Percentiles rank a stretch among this genome's conserved stretches.
These are phyloP conservation scores for Rhinophrynus dorsalis DNA, from an alignment of 2,797 vertebrate genomes.

Conservation along the genomic window DNA sequence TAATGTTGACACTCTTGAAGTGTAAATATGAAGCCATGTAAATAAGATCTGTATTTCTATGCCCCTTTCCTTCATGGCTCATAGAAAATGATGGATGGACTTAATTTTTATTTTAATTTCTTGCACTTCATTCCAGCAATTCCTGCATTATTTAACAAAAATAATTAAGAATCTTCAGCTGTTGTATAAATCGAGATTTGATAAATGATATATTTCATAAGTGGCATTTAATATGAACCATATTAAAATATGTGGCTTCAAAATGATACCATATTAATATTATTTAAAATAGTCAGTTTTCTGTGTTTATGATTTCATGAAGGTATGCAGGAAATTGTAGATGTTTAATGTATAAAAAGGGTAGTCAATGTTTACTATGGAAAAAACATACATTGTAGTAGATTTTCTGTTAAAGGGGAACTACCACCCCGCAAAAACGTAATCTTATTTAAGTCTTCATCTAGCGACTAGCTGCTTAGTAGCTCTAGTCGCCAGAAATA, in stretches of 20 bases:
- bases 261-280: too few species aligned
- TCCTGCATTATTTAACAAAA: conserved; percentile 65
- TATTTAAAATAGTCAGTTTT: too few species aligned
- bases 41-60: conserved; percentile 7
- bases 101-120: conserved; percentile 78
- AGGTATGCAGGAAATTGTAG: too few species aligned
- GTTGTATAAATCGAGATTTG: conserved; percentile 45
- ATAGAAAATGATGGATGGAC: conserved; percentile 76
- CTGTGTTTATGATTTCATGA: too few species aligned
- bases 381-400: too few species aligned
- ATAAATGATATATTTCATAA: conserved; percentile 34
- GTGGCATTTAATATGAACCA: conserved; percentile 23
- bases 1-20: background rate
- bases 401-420: too few species aligned
- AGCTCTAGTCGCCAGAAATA: too few species aligned
- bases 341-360: too few species aligned
- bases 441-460: too few species aligned
- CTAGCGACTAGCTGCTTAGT: too few species aligned
- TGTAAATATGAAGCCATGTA: conserved; percentile 11
- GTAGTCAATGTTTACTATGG: too few species aligned
- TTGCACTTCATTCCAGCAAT: conserved; percentile 69
- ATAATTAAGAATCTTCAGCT: conserved; percentile 60
- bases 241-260: conserved; percentile 1
- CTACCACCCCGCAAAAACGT: too few species aligned
- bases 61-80: conserved; percentile 66